Percentiles rank a stretch among this genome's conserved stretches.
Evolutionary conservation across 2,797 vertebrate species (phyloP).

Genomic region (Myotis myotis): DNA sequence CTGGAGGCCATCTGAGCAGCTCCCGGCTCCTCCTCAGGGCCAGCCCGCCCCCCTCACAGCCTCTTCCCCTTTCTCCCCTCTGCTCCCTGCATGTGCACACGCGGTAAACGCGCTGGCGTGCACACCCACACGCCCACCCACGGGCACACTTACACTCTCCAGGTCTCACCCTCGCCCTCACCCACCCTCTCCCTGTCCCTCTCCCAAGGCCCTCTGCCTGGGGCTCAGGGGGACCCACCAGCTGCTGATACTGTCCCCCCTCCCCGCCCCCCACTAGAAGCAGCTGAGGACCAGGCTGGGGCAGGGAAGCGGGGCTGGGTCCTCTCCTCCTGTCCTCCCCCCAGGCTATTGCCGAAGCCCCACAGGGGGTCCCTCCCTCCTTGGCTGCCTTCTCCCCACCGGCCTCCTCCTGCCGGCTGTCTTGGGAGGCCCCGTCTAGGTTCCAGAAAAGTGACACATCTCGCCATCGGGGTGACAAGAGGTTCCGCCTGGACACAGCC

Average conservation of each 20-base stretch:
- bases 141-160: too few species aligned
- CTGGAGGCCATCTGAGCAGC: background rate
- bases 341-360: background rate
- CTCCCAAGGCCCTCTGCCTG: background rate
- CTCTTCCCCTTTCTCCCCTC: background rate
- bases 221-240: background rate
- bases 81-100: background rate
- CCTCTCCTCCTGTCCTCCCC: background rate
- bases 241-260: background rate
- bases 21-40: background rate
- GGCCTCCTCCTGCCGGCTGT: background rate
- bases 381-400: too few species aligned
- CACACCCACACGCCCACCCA: too few species aligned
- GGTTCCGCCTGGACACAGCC: fast-evolving
- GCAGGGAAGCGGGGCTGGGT: background rate
- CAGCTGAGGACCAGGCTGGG: background rate
- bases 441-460: fast-evolving
- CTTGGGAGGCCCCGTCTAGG: background rate
- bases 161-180: fast-evolving
- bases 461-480: background rate
- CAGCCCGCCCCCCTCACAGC: background rate
- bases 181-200: background rate
- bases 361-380: background rate
- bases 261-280: background rate
- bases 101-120: fast-evolving